These are phyloP conservation scores for Stictocephala bisonia DNA, from an alignment of 2,888 invertebrate species.

Conservation along the genomic window DNA sequence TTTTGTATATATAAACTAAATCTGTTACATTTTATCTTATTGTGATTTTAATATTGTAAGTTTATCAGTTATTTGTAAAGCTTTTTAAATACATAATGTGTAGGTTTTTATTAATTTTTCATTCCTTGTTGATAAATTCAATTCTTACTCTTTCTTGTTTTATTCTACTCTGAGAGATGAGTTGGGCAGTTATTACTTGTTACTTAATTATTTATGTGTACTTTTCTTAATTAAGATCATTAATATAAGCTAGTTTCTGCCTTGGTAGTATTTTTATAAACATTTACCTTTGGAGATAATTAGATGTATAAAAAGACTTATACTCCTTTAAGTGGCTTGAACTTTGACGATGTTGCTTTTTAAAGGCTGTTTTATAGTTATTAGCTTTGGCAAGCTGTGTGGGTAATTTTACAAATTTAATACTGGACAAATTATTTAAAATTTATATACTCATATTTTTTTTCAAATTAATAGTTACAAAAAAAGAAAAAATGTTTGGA, in stretches of 20 bases:
- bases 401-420: constrained; percentile 18
- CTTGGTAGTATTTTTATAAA: too few species aligned
- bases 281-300: too few species aligned
- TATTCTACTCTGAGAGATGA: constrained; percentile 14
- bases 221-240: too few species aligned
- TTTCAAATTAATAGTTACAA: too few species aligned
- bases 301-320: too few species aligned
- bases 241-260: too few species aligned
- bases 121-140: constrained; percentile 9
- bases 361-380: constrained; percentile 19
- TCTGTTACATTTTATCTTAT: constrained; percentile 45
- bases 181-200: constrained; percentile 4
- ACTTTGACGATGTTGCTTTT: constrained; percentile 7
- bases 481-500: too few species aligned
- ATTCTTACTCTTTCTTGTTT: background rate
- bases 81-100: background rate
- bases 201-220: too few species aligned
- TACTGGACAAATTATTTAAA: too few species aligned
- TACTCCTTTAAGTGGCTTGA: constrained; percentile 27
- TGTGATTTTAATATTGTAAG: constrained; percentile 44
- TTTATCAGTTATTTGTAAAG: constrained; percentile 21
- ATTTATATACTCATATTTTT: too few species aligned
- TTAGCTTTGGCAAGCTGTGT: constrained; percentile 13
- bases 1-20: constrained; percentile 43
- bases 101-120: constrained; percentile 21